A percentile compares a stretch with the other conserved stretches of the same genome.
Conservation (phyloP, 2,797 vertebrate genomes). For the Florisuga fusca region DNA sequence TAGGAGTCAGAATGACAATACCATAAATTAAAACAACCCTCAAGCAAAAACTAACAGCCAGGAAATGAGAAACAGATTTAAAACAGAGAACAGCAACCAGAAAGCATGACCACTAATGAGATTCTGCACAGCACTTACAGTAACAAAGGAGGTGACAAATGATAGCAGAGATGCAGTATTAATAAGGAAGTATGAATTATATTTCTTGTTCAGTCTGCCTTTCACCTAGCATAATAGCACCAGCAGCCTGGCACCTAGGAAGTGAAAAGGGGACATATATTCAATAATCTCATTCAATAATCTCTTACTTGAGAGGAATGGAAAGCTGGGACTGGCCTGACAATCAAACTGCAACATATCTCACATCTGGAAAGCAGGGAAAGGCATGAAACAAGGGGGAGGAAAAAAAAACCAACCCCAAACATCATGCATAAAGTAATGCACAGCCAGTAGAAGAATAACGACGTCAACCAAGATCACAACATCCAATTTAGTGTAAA, state of each 20-base stretch:
- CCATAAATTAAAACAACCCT: constrained; percentile 62
- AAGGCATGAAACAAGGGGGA: background rate
- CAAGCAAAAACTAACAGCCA: constrained; percentile 59
- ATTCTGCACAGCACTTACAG: constrained; percentile 48
- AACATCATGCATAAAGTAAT: background rate
- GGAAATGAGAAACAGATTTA: constrained; percentile 68
- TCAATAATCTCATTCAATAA: background rate
- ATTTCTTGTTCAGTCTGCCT: constrained; percentile 32
- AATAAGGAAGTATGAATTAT: constrained; percentile 40
- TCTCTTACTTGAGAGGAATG: background rate
- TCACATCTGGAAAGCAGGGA: background rate
- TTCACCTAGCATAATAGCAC: background rate
- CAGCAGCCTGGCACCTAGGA: background rate
- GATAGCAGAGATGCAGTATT: constrained; percentile 44
- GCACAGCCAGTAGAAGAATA: background rate
- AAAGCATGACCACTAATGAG: constrained; percentile 71
- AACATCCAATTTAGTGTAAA: constrained; percentile 23
- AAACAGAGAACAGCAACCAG: constrained; percentile 62
- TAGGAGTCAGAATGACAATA: constrained; percentile 55
- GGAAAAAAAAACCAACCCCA: background rate
- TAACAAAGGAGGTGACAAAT: constrained; percentile 62
- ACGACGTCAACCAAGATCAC: background rate
- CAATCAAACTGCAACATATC: background rate
- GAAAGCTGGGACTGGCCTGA: background rate
- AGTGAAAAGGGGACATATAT: background rate